Evolutionary conservation across 2,113 vertebrate species (phyloP).

Genomic region (Cebidichthys violaceus): DNA sequence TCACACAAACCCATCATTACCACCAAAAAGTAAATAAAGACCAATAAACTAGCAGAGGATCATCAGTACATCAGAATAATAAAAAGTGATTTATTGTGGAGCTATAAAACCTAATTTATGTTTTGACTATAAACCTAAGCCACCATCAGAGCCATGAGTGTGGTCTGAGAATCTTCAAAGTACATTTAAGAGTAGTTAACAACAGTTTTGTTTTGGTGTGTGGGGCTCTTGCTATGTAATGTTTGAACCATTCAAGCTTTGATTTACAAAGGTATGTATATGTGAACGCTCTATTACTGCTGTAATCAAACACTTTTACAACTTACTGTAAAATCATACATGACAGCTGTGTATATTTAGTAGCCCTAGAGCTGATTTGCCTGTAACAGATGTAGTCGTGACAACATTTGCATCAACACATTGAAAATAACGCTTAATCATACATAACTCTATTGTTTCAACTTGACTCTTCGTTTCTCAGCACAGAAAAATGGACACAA

Average conservation of each 20-base stretch:
- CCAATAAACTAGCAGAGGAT: slow-evolving; percentile 49
- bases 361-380: slow-evolving; percentile 25
- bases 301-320: slow-evolving; percentile 1
- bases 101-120: slow-evolving; percentile 68
- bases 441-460: slow-evolving; percentile 18
- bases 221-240: slow-evolving; percentile 6
- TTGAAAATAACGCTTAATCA: slow-evolving; percentile 23
- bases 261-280: neutral
- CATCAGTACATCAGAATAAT: slow-evolving; percentile 13
- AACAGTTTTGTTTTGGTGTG: slow-evolving; percentile 36
- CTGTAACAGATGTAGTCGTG: slow-evolving; percentile 4
- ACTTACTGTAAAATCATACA: neutral
- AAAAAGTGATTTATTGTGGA: slow-evolving; percentile 56
- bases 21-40: slow-evolving; percentile 32
- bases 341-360: neutral
- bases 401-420: slow-evolving; percentile 52
- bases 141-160: slow-evolving; percentile 59
- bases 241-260: neutral
- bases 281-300: neutral
- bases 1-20: slow-evolving; percentile 27
- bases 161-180: slow-evolving; percentile 68
- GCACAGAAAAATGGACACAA: slow-evolving; percentile 1
- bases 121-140: slow-evolving; percentile 56
- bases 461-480: neutral
- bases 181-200: slow-evolving; percentile 32